Base-by-base conservation (phyloP, 2,113 vertebrate genomes). In the Ophiodon elongatus region DNA sequence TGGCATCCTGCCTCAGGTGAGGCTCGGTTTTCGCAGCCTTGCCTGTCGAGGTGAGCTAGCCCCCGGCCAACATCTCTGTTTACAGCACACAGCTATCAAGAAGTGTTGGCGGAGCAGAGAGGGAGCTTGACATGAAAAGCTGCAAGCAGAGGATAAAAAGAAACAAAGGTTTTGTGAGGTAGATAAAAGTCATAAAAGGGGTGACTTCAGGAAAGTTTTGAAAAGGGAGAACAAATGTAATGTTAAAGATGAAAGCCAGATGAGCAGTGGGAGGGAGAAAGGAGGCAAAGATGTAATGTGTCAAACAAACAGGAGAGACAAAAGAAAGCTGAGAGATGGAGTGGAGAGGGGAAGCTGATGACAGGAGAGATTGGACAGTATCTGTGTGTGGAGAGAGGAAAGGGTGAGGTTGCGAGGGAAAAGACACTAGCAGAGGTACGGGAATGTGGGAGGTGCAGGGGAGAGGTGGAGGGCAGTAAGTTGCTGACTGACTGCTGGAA, bases 401-500 rank as follows among this genome's bases (percentile, higher is more conserved):
- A 87, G 73, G 77, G 69, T 73, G 79, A 88, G 85, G 75, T 25
- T 75, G 75, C 69, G 81, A 64, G 70, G 43, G 64, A 64, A 71
- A 15, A 50, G 67, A 85, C 74, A 68, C 4, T 19, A 75, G 84
- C 72, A 76, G 85, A 85, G 72, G 79, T 79, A 79, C 41, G 82
- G 79, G 85, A 83, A 82, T 83, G 81, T 70, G 76, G 81, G 85
- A 65, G 71, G 76, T 37, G 70, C 67, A 65, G 71, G 64, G 86
- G 60, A 69, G 76, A 85, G 87, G 66, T 83, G 84, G 84, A 94
- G 88, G 85, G 73, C 83, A 92, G 54, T 74, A 78, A 89, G 85
- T 76, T 91, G 94, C 91, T 93, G 94, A 94, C 86, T 89, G 92
- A 89, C 82, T 89, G 78, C 83, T 94, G 91, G 91, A 93, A 93